A percentile compares a stretch with the other conserved stretches of the same genome.
These are phyloP conservation scores for Brenthis hecate DNA, from an alignment of 2,888 invertebrate genomes.

Conservation along the genomic window DNA sequence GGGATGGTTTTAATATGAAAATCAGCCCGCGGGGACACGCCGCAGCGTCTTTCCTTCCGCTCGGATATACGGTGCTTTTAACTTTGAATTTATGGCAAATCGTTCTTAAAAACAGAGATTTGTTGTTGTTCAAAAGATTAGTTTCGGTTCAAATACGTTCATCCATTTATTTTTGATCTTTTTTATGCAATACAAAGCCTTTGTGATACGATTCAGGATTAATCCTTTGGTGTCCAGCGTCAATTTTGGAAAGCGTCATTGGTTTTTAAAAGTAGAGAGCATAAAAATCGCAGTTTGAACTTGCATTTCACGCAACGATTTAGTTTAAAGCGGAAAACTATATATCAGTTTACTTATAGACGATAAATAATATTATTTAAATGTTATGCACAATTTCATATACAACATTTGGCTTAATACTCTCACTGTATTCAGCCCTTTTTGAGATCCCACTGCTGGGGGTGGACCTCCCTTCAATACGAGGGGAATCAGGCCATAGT, in stretches of 20 bases:
- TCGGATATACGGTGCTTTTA: background rate
- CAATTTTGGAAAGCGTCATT: background rate
- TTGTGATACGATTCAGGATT: background rate
- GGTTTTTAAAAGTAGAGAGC: background rate
- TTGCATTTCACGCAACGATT: too few relatives aligned
- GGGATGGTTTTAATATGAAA: constrained; percentile 74
- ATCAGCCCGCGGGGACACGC: constrained; percentile 54
- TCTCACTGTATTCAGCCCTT: too few relatives aligned
- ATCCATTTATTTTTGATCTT: background rate
- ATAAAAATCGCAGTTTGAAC: background rate
- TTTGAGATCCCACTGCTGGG: too few relatives aligned
- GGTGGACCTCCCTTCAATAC: too few relatives aligned
- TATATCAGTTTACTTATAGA: too few relatives aligned
- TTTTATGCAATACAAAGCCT: background rate
- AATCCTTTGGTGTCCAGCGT: background rate
- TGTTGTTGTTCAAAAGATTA: background rate
- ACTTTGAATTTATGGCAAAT: background rate
- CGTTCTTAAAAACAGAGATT: background rate
- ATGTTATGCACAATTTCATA: too few relatives aligned
- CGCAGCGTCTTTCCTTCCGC: constrained; percentile 27
- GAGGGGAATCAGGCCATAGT: too few relatives aligned
- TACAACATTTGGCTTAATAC: too few relatives aligned
- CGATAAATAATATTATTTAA: too few relatives aligned
- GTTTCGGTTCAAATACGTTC: too few relatives aligned
- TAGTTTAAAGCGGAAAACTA: too few relatives aligned